These are phyloP conservation scores for Odontothrips loti DNA, from an alignment of 2,888 invertebrate species.

Conservation along the genomic window DNA sequence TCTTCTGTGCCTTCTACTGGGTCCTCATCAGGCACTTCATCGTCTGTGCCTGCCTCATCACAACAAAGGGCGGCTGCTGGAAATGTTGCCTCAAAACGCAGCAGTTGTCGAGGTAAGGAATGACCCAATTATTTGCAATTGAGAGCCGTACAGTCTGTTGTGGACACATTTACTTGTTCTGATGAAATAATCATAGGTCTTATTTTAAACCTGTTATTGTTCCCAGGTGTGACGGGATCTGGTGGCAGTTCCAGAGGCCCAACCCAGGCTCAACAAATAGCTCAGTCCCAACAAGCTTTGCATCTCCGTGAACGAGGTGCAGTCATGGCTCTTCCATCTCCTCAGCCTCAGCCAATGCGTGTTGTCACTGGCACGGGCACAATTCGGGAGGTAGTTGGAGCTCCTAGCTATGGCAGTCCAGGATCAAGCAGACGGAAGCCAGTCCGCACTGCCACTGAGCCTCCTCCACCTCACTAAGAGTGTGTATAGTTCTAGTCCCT, in stretches of 20 bases:
- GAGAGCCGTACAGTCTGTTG: too few species aligned
- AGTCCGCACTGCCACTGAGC: conserved; percentile 49
- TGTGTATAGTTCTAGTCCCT: conserved; percentile 5
- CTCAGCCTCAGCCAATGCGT: conserved; percentile 28
- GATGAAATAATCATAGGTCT: neutral
- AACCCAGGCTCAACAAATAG: conserved; percentile 30
- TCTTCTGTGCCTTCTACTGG: neutral
- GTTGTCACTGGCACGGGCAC: conserved; percentile 39
- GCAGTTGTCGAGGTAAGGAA: neutral
- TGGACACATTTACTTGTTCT: neutral
- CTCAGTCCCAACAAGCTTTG: conserved; percentile 27
- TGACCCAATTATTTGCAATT: neutral
- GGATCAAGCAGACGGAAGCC: conserved; percentile 49
- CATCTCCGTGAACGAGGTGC: conserved; percentile 2
- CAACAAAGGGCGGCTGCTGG: neutral
- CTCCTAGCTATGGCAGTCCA: conserved; percentile 44
- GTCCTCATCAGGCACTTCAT: neutral
- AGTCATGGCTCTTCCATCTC: conserved; percentile 1
- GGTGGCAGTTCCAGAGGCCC: neutral
- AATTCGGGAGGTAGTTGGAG: conserved; percentile 38
- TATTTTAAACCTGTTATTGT: neutral
- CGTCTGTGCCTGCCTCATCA: neutral
- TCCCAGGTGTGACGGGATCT: neutral
- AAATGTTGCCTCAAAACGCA: neutral
- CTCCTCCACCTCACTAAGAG: conserved; percentile 49